phyloP scores from a whole-genome alignment of 2,888 invertebrate genomes.

The Philereme transversata region DNA sequence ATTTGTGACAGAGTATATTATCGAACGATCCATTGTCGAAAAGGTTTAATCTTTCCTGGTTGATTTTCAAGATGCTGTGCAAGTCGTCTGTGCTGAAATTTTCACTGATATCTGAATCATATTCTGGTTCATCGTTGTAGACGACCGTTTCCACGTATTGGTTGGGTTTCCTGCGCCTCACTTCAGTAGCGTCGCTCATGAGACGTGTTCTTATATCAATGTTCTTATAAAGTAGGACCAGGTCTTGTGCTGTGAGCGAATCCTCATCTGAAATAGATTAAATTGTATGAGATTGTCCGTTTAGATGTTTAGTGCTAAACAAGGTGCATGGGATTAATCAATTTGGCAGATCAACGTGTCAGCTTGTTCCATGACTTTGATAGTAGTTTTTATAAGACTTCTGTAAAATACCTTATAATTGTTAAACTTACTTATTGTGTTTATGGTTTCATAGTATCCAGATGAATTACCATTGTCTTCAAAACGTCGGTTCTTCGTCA shows the following conservation, averaged over 20 bases:
- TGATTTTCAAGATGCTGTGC: slow-evolving; percentile 54
- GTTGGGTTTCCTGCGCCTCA: slow-evolving; percentile 52
- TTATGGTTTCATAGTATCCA: too few species aligned
- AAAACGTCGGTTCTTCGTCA: slow-evolving; percentile 56
- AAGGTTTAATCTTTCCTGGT: slow-evolving; percentile 66
- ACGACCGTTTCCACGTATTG: slow-evolving; percentile 70
- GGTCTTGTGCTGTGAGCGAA: slow-evolving; percentile 60
- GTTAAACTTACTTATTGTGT: too few species aligned
- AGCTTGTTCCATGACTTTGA: too few species aligned
- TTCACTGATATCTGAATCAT: slow-evolving; percentile 65
- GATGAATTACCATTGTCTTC: slow-evolving; percentile 48
- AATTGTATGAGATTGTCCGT: too few species aligned
- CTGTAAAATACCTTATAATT: too few species aligned
- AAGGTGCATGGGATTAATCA: too few species aligned
- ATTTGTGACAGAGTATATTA: slow-evolving; percentile 65
- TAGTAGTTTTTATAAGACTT: too few species aligned
- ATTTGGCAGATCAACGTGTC: too few species aligned
- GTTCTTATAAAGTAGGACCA: slow-evolving; percentile 73
- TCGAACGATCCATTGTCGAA: slow-evolving; percentile 55
- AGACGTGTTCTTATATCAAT: slow-evolving; percentile 64
- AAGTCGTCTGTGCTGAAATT: slow-evolving; percentile 61
- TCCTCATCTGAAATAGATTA: slow-evolving; percentile 45
- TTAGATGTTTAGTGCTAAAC: too few species aligned
- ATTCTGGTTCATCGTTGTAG: slow-evolving; percentile 63
- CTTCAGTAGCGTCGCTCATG: slow-evolving; percentile 50